Evolutionary conservation across 1,140 invertebrate genomes (phyloP).

Genomic region (Drosophila oshimai): DNA sequence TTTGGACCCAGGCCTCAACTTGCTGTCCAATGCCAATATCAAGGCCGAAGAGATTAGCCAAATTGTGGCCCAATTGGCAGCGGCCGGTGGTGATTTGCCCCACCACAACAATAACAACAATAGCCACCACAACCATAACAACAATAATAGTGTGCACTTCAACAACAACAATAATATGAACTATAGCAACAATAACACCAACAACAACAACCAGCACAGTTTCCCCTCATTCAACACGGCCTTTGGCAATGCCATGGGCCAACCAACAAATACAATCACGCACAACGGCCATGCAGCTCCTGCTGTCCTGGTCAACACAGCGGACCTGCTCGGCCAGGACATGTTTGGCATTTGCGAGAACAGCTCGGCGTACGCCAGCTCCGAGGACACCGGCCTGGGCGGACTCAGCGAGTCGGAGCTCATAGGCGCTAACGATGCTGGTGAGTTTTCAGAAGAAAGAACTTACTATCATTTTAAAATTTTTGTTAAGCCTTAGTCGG

Average conservation of each 20-base stretch:
- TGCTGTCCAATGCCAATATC: conserved; percentile 48
- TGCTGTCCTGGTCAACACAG: conserved; percentile 43
- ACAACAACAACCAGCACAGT: conserved; percentile 52
- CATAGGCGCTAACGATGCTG: conserved; percentile 82
- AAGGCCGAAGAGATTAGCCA: conserved; percentile 71
- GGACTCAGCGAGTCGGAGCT: conserved; percentile 85
- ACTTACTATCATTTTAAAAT: too few species aligned
- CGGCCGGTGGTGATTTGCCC: conserved; percentile 35
- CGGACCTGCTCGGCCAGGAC: conserved; percentile 68
- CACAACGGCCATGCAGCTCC: conserved; percentile 10
- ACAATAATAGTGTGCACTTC: conserved; percentile 62
- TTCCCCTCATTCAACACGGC: conserved; percentile 67
- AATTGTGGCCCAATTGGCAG: conserved; percentile 66
- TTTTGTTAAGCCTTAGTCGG: too few species aligned
- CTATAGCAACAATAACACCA: conserved; percentile 45
- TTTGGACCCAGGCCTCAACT: conserved; percentile 24
- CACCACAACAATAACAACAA: conserved; percentile 48
- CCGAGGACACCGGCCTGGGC: conserved; percentile 84
- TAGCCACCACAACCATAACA: conserved; percentile 41
- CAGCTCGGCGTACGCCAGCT: conserved; percentile 85
- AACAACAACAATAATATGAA: conserved; percentile 28
- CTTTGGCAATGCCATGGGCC: conserved; percentile 56
- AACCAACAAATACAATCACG: conserved; percentile 13
- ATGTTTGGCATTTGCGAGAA: conserved; percentile 83
- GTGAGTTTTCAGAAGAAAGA: too few species aligned